Conservation (phyloP, 1,140 invertebrate genomes). For the Pissodes strobi region DNA sequence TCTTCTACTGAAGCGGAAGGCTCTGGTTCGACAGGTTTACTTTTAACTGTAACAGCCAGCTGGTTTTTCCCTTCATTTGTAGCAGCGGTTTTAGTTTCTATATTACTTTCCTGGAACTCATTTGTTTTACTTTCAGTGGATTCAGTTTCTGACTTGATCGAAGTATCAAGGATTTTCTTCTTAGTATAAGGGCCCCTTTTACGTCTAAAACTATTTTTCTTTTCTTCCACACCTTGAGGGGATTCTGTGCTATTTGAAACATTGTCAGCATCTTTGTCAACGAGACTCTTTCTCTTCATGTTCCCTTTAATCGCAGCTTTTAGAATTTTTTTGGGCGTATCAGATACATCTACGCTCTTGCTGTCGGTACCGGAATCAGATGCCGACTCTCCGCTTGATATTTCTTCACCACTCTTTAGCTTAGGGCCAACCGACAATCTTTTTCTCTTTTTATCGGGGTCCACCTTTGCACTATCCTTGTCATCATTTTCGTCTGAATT, state of each 20-base stretch:
- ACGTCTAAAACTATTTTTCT: neutral
- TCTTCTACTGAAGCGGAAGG: too few species aligned
- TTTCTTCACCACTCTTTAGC: neutral
- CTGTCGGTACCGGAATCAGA: neutral
- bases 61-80: too few species aligned
- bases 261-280: neutral
- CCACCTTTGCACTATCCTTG: neutral
- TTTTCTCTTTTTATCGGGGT: slow-evolving; percentile 6
- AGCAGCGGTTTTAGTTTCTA: too few species aligned
- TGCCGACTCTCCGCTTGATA: too few species aligned
- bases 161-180: too few species aligned
- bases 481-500: slow-evolving; percentile 15
- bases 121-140: too few species aligned
- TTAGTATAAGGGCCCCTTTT: too few species aligned
- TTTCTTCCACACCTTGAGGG: neutral
- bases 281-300: neutral
- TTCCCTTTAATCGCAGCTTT: neutral
- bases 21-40: too few species aligned
- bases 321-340: neutral
- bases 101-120: too few species aligned
- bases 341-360: neutral
- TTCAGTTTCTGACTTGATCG: too few species aligned
- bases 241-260: neutral
- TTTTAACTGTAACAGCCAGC: too few species aligned
- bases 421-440: neutral